Base-by-base conservation (phyloP, 2,888 invertebrate genomes). In the Tipula unca region DNA sequence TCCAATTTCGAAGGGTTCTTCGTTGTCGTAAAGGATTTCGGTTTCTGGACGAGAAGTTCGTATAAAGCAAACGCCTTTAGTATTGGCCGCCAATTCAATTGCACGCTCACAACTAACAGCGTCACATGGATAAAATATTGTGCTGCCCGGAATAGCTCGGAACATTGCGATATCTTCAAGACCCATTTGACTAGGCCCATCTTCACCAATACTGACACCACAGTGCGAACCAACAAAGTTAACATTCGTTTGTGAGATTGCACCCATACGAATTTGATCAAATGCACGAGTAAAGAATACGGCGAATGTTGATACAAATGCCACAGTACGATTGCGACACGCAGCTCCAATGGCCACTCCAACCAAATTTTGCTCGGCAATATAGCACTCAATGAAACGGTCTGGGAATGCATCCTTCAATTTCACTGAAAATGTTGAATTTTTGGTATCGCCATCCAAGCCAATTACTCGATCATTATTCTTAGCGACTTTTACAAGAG, bases 261-360 rank as follows among this genome's bases (percentile, higher is more conserved):
- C 99, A 25, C 98, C 99, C 99, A 99, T 99, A 87, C 99, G 96
- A 90, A 99, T 97, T 95, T 99, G 99, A 92, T 99, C 99, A 90
- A 96, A 98, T 85, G 98, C 98, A 88, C 99, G 94, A 1, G 97
- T 96, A 91, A 99, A 96, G 94, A 99, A 99, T 1, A 98, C 97
- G 42, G 99, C 99, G 92, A 99, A 99, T 10, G 99, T 99, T 86
- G 98, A 98, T 1, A 94, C 96, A 92, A 99, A 99, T 0, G 98
- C 95, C 85, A 99, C 94, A 4, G 97, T 95, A 87, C 99, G 94
- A 89, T 96, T 95, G 87, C 99, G 93, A 89, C 98, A 98, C 20
- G 97, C 96, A 86, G 96, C 96, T 29, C 99, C 99, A 88, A 98
- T 97, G 0, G 97, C 99, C 86, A 98, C 98, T 85, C 98, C 98